Evolutionary conservation across 2,797 vertebrate species (phyloP).

Genomic region (Botia kubotai): DNA sequence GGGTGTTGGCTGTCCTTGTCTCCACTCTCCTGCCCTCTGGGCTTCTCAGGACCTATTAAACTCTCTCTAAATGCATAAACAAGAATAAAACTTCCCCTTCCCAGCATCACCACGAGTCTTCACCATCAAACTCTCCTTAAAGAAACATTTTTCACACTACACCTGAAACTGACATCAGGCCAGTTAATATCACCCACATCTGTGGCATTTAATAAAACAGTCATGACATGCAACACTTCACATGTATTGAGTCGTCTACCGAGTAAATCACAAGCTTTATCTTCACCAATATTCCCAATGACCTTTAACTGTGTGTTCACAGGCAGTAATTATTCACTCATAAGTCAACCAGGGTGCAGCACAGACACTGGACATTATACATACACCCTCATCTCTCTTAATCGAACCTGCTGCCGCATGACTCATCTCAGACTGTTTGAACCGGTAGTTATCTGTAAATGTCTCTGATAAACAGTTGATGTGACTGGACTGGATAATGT

Average conservation of each 20-base stretch:
- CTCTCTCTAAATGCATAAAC: constrained; percentile 30
- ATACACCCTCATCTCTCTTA: constrained; percentile 34
- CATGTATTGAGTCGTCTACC: constrained; percentile 11
- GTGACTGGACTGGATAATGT: no score
- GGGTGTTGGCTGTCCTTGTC: constrained; percentile 46
- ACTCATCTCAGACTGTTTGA: not conserved
- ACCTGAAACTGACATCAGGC: not conserved
- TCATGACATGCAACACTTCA: constrained; percentile 15
- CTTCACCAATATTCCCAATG: constrained; percentile 28
- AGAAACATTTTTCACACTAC: not conserved
- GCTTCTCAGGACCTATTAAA: constrained; percentile 26
- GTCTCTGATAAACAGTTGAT: no score
- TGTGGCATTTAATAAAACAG: constrained; percentile 14
- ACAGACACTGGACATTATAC: constrained; percentile 28
- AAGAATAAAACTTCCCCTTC: not conserved
- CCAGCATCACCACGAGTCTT: not conserved
- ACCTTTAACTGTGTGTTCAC: constrained; percentile 26
- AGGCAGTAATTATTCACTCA: constrained; percentile 38
- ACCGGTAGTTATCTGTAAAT: no score
- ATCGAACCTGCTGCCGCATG: not conserved
- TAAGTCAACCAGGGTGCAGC: constrained; percentile 21
- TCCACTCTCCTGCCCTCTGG: constrained; percentile 35
- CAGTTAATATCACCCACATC: constrained; percentile 13
- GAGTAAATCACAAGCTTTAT: constrained; percentile 32
- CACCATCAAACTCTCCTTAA: constrained; percentile 2